Conservation (phyloP, 2,113 vertebrate species). For the Uropsilus gracilis region DNA sequence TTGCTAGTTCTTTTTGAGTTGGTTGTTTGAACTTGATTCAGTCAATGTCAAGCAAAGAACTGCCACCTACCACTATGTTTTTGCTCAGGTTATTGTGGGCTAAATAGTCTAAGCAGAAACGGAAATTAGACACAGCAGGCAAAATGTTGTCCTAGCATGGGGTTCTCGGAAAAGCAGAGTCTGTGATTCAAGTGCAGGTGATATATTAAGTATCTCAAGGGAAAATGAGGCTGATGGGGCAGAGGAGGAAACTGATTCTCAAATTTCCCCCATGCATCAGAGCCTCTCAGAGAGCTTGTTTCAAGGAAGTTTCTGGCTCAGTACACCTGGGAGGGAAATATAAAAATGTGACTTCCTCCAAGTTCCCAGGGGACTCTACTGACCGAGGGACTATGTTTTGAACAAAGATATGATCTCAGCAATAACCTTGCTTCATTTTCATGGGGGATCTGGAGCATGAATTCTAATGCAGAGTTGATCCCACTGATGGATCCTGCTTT, state of each 20-base stretch:
- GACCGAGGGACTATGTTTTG: neutral
- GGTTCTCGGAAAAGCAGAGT: too few relatives aligned
- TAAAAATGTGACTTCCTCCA: neutral
- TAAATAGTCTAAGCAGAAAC: too few relatives aligned
- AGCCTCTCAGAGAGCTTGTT: too few relatives aligned
- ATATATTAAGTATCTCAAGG: too few relatives aligned
- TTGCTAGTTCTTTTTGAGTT: neutral
- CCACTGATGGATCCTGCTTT: neutral
- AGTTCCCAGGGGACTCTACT: neutral
- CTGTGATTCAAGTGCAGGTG: too few relatives aligned
- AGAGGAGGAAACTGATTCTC: too few relatives aligned
- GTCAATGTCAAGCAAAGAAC: neutral
- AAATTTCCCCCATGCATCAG: too few relatives aligned
- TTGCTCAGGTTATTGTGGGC: too few relatives aligned
- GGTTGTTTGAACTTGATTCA: neutral
- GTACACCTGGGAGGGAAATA: neutral
- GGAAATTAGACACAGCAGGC: too few relatives aligned
- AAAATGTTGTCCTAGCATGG: too few relatives aligned
- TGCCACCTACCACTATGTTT: too few relatives aligned
- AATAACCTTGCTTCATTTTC: neutral
- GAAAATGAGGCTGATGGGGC: too few relatives aligned
- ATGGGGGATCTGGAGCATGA: neutral
- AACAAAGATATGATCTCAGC: neutral
- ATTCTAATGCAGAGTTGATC: neutral
- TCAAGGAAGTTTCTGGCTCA: neutral